Conservation (phyloP, 2,797 vertebrate species). For the Morus bassanus region DNA sequence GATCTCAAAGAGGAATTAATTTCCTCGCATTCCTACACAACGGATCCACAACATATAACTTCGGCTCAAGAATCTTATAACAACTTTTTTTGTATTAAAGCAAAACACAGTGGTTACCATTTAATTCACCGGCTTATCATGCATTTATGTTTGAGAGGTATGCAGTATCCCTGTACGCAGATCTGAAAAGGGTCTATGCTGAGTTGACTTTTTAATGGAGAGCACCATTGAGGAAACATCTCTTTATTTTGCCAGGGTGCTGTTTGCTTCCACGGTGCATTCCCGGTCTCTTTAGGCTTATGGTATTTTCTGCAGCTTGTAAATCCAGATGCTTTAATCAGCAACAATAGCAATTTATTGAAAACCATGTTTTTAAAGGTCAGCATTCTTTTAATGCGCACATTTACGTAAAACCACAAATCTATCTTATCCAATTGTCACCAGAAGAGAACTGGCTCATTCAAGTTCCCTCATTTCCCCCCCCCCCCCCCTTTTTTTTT, state of each 20-base stretch:
- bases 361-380: slow-evolving; percentile 43
- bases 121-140: neutral
- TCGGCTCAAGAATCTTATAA: neutral
- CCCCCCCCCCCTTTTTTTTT: neutral
- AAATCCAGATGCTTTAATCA: neutral
- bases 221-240: neutral
- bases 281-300: neutral
- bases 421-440: slow-evolving; percentile 36
- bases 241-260: neutral
- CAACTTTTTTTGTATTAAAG: neutral
- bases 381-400: slow-evolving; percentile 39
- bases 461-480: neutral
- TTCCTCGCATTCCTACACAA: neutral
- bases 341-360: neutral
- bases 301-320: neutral
- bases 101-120: neutral
- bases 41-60: neutral
- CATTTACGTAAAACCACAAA: slow-evolving; percentile 37
- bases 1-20: neutral
- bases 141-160: neutral
- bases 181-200: neutral
- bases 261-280: neutral
- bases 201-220: neutral
- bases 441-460: neutral
- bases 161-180: neutral